Evolutionary conservation across 1,140 invertebrate species (phyloP).

Genomic region (Drosophila repletoides): DNA sequence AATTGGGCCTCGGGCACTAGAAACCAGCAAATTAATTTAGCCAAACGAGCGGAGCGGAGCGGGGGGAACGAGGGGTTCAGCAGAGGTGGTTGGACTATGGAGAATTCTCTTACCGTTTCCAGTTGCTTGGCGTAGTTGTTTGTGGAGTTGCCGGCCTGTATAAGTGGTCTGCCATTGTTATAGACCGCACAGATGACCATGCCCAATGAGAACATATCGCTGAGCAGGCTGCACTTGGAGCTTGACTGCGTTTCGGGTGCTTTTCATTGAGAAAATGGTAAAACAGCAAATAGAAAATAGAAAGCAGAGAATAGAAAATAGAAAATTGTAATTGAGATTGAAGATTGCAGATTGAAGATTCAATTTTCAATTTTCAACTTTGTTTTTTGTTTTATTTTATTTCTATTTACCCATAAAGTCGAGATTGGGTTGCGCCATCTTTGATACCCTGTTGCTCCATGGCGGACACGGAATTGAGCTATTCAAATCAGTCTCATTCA

Average conservation of each 20-base stretch:
- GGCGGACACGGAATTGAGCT: conserved; percentile 89
- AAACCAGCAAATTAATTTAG: conserved; percentile 51
- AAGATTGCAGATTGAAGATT: too few species aligned
- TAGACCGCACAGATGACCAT: conserved; percentile 96
- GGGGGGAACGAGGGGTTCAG: background rate
- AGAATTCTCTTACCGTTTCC: conserved; percentile 90
- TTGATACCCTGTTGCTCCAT: conserved; percentile 94
- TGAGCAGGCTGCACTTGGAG: conserved; percentile 91
- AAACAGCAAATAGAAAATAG: too few species aligned
- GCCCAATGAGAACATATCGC: conserved; percentile 97
- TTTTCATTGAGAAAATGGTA: too few species aligned
- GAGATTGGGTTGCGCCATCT: conserved; percentile 96
- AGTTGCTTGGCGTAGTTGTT: conserved; percentile 94
- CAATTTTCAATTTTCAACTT: background rate
- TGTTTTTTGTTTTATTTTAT: background rate
- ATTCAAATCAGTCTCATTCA: conserved; percentile 87
- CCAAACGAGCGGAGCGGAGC: background rate
- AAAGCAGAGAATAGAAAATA: too few species aligned
- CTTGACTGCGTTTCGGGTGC: conserved; percentile 94
- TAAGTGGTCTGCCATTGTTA: conserved; percentile 92
- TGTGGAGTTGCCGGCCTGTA: conserved; percentile 94
- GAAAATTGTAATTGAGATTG: conserved; percentile 50
- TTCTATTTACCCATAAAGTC: conserved; percentile 91
- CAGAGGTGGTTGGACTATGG: too few species aligned
- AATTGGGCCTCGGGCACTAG: background rate